Percentiles rank a stretch among this genome's conserved stretches.
phyloP scores from a whole-genome alignment of 2,797 vertebrate species.

The Presbytis comata region DNA sequence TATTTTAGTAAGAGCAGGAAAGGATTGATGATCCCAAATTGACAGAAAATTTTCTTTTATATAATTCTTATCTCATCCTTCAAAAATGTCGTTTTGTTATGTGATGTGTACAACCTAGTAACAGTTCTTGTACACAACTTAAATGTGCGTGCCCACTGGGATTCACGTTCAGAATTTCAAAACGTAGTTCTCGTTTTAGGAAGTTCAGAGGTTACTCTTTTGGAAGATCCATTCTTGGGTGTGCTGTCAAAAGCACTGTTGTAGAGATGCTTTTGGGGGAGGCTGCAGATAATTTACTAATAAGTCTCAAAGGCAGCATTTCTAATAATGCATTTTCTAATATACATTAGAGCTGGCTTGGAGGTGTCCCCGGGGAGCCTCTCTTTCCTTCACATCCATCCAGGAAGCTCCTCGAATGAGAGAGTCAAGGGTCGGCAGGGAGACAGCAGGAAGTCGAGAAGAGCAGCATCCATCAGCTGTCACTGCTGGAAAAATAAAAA shows the following conservation, averaged over 20 bases:
- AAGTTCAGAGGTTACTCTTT: background rate
- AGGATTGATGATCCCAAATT: background rate
- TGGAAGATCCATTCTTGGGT: background rate
- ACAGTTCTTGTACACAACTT: background rate
- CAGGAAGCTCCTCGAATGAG: background rate
- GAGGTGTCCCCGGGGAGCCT: background rate
- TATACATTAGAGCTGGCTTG: background rate
- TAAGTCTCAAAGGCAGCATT: background rate
- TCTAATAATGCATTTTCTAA: background rate
- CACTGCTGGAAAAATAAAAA: background rate
- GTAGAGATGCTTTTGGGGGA: background rate
- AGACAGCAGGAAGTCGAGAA: too few relatives aligned
- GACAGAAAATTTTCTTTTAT: background rate
- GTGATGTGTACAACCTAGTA: background rate
- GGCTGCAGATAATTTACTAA: too few relatives aligned
- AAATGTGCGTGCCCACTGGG: background rate
- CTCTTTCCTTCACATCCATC: rapidly evolving
- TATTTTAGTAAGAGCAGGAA: background rate
- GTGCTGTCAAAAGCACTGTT: background rate
- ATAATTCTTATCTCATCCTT: background rate
- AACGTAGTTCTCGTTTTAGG: background rate
- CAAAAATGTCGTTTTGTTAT: background rate
- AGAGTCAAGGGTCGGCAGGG: background rate
- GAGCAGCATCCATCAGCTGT: background rate
- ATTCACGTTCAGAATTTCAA: background rate